These are phyloP conservation scores for Nemapogon koenigi DNA, from an alignment of 2,888 invertebrate genomes.

Conservation along the genomic window DNA sequence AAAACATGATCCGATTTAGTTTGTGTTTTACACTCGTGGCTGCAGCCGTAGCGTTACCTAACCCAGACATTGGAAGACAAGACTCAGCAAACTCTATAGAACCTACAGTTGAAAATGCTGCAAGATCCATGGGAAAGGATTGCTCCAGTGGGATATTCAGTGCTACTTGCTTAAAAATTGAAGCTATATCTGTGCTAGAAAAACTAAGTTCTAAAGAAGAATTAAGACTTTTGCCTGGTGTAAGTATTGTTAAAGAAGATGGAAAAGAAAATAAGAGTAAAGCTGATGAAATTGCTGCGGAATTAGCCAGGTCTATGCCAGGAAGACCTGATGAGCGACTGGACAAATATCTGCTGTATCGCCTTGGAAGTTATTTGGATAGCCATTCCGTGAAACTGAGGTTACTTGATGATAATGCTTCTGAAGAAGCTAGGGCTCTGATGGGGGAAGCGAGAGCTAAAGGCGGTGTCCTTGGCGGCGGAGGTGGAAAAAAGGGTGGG, in stretches of 20 bases:
- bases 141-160: slow-evolving; percentile 47
- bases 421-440: slow-evolving; percentile 63
- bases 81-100: slow-evolving; percentile 26
- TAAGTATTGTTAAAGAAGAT: slow-evolving; percentile 74
- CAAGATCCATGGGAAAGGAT: slow-evolving; percentile 39
- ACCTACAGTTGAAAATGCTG: slow-evolving; percentile 30
- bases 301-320: slow-evolving; percentile 76
- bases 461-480: slow-evolving; percentile 40
- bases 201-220: slow-evolving; percentile 48
- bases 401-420: slow-evolving; percentile 68
- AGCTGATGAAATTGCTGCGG: slow-evolving; percentile 74
- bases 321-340: slow-evolving; percentile 78
- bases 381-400: slow-evolving; percentile 77
- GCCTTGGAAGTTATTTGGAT: slow-evolving; percentile 73
- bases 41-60: slow-evolving; percentile 34
- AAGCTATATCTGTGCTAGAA: slow-evolving; percentile 47
- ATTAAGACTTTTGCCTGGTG: slow-evolving; percentile 41
- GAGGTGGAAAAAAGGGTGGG: slow-evolving; percentile 54
- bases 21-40: slow-evolving; percentile 25
- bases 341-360: slow-evolving; percentile 76
- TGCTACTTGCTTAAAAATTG: slow-evolving; percentile 48
- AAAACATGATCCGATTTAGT: slow-evolving; percentile 34
- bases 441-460: slow-evolving; percentile 60
- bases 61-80: slow-evolving; percentile 27
- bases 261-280: slow-evolving; percentile 55